phyloP scores from a whole-genome alignment of 30 jellyfish, hydroid and myxozoan genomes.

The Chironex yamaguchii region DNA sequence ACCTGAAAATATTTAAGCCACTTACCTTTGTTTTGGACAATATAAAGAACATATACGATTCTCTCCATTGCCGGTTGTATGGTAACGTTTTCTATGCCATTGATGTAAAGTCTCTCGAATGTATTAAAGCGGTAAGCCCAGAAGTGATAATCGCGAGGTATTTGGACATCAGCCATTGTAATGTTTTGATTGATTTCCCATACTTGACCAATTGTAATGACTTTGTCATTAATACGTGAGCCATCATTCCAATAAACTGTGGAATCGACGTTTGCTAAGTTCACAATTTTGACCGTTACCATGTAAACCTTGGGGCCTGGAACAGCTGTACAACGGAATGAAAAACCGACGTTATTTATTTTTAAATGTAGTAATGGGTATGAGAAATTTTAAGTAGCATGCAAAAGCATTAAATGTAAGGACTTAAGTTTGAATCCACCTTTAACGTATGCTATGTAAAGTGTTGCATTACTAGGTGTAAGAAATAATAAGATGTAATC shows the following conservation, averaged over 20 bases:
- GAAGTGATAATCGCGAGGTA: conserved; percentile 58
- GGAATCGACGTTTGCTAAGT: conserved; percentile 55
- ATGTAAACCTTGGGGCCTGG: conserved; percentile 46
- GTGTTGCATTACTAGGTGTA: too few species aligned
- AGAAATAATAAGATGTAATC: too few species aligned
- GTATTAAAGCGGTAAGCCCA: conserved; percentile 21
- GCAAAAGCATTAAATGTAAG: too few species aligned
- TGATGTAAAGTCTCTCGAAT: conserved; percentile 34
- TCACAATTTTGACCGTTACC: conserved; percentile 73
- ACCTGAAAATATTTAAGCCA: too few species aligned
- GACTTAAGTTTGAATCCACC: too few species aligned
- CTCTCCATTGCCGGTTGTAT: conserved; percentile 21
- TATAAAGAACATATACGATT: conserved; percentile 50
- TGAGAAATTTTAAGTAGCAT: too few species aligned
- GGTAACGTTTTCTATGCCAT: conserved; percentile 45
- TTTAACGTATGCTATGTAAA: too few species aligned
- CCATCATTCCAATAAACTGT: conserved; percentile 48
- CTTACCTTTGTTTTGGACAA: conserved; percentile 57
- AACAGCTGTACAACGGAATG: too few species aligned
- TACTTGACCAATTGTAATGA: conserved; percentile 9
- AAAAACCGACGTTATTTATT: too few species aligned
- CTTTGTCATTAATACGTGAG: conserved; percentile 8
- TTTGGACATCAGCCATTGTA: conserved; percentile 13
- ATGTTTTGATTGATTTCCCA: conserved; percentile 51
- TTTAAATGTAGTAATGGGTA: too few species aligned